Evolutionary conservation across 1,140 invertebrate species (phyloP).

Genomic region (Drosophila quadrilineata): DNA sequence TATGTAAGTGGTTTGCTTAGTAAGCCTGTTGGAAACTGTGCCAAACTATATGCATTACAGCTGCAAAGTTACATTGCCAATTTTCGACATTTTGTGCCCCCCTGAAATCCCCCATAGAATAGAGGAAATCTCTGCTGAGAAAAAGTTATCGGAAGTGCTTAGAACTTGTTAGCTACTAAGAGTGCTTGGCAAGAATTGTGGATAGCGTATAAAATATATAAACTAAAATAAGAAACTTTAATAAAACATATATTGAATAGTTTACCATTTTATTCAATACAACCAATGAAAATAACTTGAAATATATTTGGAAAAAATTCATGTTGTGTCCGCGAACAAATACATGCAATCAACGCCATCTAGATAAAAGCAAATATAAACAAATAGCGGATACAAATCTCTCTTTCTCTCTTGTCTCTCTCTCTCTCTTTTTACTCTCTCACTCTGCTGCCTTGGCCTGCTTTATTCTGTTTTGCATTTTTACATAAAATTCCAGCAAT

Average conservation of each 20-base stretch:
- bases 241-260: too few relatives aligned
- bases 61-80: conserved; percentile 70
- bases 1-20: conserved; percentile 26
- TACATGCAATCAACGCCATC: conserved; percentile 75
- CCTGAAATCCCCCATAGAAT: too few relatives aligned
- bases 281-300: too few relatives aligned
- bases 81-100: conserved; percentile 33
- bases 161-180: conserved; percentile 51
- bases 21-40: conserved; percentile 51
- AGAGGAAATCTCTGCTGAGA: conserved; percentile 24
- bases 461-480: conserved; percentile 38
- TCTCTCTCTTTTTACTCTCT: neutral
- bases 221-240: too few relatives aligned
- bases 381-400: conserved; percentile 58
- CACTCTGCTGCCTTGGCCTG: neutral
- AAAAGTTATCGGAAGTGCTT: conserved; percentile 55
- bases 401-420: conserved; percentile 15
- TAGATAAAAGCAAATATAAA: conserved; percentile 76
- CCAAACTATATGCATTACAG: conserved; percentile 70
- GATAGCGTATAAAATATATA: too few relatives aligned
- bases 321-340: conserved; percentile 63
- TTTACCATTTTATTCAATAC: too few relatives aligned
- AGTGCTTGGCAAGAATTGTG: too few relatives aligned
- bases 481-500: conserved; percentile 60
- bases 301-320: too few relatives aligned